These are phyloP conservation scores for Drosophila dunni DNA, from an alignment of 1,140 invertebrate genomes.

Conservation along the genomic window DNA sequence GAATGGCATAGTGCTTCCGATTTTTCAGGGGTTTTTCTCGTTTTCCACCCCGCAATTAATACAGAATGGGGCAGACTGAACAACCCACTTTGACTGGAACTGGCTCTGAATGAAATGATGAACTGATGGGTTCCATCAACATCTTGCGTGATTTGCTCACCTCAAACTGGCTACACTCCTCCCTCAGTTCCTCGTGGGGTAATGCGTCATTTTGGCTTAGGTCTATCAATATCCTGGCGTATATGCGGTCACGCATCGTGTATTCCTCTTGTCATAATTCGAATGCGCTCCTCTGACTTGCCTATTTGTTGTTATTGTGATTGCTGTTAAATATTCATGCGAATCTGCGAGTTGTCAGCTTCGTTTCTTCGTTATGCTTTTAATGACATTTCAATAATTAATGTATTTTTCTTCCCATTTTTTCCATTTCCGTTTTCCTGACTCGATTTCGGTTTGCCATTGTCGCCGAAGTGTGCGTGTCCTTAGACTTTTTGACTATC, in stretches of 20 bases:
- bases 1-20: conserved; percentile 58
- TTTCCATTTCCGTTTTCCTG: conserved; percentile 53
- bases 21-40: conserved; percentile 30
- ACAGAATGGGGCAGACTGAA: conserved; percentile 32
- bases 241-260: conserved; percentile 73
- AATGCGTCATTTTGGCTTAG: conserved; percentile 44
- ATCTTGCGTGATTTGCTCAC: conserved; percentile 75
- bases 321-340: conserved; percentile 80
- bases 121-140: conserved; percentile 57
- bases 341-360: conserved; percentile 72
- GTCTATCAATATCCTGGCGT: conserved; percentile 57
- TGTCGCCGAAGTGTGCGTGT: conserved; percentile 65
- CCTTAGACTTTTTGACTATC: conserved; percentile 71
- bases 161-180: conserved; percentile 32
- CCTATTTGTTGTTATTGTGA: conserved; percentile 47
- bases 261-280: conserved; percentile 67
- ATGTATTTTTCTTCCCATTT: conserved; percentile 66
- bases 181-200: neutral
- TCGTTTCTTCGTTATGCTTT: conserved; percentile 56
- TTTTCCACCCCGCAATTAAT: conserved; percentile 77
- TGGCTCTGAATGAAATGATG: neutral
- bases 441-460: conserved; percentile 40
- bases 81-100: conserved; percentile 28
- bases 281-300: conserved; percentile 32
- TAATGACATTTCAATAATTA: conserved; percentile 84